These are phyloP conservation scores for Machaerirhynchus nigripectus DNA, from an alignment of 2,113 vertebrate genomes.

Conservation along the genomic window DNA sequence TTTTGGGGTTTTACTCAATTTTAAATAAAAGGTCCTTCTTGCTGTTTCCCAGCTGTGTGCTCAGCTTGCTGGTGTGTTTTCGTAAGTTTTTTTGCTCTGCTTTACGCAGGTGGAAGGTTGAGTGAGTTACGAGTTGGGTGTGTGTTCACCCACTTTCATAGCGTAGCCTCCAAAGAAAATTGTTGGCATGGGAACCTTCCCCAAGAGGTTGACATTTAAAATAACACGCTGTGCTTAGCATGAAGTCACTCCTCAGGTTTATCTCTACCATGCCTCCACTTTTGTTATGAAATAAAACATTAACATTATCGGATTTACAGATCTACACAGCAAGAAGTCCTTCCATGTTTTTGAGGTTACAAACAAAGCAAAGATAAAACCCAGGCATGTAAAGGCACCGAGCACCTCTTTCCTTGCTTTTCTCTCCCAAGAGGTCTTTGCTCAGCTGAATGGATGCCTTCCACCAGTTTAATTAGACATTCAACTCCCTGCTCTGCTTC, in stretches of 20 bases:
- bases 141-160: background rate
- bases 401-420: background rate
- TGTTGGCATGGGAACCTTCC: background rate
- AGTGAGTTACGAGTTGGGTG: background rate
- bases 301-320: background rate
- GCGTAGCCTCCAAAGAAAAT: background rate
- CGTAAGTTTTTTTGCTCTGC: background rate
- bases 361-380: background rate
- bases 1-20: background rate
- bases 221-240: background rate
- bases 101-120: background rate
- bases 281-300: background rate
- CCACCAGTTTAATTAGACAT: background rate
- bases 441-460: background rate
- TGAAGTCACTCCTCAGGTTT: background rate
- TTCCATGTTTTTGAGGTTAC: background rate
- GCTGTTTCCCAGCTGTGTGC: background rate
- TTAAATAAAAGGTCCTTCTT: background rate
- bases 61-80: background rate
- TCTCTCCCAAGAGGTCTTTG: background rate
- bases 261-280: background rate
- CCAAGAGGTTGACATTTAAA: background rate
- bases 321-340: background rate
- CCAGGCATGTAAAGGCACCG: background rate
- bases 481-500: background rate